Evolutionary conservation across 2,888 invertebrate species (phyloP).

Genomic region (Colletes collaris): DNA sequence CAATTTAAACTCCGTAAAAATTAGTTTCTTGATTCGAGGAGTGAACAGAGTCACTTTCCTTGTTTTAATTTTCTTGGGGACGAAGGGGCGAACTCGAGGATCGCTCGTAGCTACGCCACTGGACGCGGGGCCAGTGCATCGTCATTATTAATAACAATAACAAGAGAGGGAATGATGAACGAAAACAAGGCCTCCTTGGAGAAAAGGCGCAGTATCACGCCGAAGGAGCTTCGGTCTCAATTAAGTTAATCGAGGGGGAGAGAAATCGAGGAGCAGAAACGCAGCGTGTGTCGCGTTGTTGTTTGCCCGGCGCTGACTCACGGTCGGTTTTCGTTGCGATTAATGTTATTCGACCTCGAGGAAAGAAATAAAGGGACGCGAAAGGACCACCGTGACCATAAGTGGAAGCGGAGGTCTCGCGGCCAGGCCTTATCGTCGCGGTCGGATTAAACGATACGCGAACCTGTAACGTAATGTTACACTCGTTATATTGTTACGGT

Average conservation of each 20-base stretch:
- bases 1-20: no score
- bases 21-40: no score
- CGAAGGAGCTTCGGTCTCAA: slow-evolving; percentile 32
- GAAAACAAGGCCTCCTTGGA: neutral
- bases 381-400: slow-evolving; percentile 48
- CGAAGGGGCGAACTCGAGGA: no score
- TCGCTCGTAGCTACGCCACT: no score
- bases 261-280: slow-evolving; percentile 22
- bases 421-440: slow-evolving; percentile 22
- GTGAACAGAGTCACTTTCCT: no score
- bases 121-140: no score
- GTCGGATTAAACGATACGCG: slow-evolving; percentile 25
- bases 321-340: slow-evolving; percentile 53
- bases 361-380: slow-evolving; percentile 40
- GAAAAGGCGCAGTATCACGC: slow-evolving; percentile 5
- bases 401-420: slow-evolving; percentile 36
- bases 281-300: slow-evolving; percentile 27
- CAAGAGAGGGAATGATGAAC: neutral
- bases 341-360: slow-evolving; percentile 52
- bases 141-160: no score
- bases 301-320: slow-evolving; percentile 52
- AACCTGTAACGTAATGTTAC: neutral
- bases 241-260: slow-evolving; percentile 54
- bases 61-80: no score
- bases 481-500: neutral